phyloP scores from a whole-genome alignment of 2,797 vertebrate species.

The Picus viridis region DNA sequence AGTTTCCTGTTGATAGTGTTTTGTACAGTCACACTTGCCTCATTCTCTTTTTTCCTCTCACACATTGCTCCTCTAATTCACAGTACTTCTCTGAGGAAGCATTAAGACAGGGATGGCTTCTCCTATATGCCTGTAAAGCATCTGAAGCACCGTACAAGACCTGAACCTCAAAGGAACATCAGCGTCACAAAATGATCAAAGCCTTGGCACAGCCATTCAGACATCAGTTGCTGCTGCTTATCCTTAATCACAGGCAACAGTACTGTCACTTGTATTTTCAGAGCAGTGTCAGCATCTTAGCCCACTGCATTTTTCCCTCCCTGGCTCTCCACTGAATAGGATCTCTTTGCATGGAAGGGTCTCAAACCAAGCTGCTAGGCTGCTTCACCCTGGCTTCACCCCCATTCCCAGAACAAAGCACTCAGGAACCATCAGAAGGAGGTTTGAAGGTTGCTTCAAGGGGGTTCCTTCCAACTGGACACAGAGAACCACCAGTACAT shows the following conservation, averaged over 20 bases:
- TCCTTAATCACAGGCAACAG: background rate
- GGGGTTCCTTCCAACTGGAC: background rate
- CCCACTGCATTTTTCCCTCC: background rate
- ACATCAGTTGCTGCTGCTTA: background rate
- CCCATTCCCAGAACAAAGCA: background rate
- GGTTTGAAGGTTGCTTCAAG: background rate
- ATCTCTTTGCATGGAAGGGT: background rate
- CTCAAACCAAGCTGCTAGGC: background rate
- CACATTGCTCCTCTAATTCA: background rate
- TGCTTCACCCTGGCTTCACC: background rate
- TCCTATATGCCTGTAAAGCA: background rate
- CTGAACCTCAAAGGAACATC: background rate
- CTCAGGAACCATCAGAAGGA: background rate
- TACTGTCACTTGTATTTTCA: background rate
- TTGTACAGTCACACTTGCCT: background rate
- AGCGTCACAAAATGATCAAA: constrained; percentile 18
- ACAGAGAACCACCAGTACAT: background rate
- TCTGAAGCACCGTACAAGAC: background rate
- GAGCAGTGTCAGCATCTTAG: background rate
- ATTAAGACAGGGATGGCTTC: background rate
- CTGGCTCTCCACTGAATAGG: background rate
- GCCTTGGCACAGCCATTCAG: background rate
- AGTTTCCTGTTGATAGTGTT: constrained; percentile 41
- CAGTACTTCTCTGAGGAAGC: background rate
- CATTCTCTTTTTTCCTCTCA: background rate